phyloP scores from a whole-genome alignment of 2,797 vertebrate species.

The Dromococcyx pavoninus region DNA sequence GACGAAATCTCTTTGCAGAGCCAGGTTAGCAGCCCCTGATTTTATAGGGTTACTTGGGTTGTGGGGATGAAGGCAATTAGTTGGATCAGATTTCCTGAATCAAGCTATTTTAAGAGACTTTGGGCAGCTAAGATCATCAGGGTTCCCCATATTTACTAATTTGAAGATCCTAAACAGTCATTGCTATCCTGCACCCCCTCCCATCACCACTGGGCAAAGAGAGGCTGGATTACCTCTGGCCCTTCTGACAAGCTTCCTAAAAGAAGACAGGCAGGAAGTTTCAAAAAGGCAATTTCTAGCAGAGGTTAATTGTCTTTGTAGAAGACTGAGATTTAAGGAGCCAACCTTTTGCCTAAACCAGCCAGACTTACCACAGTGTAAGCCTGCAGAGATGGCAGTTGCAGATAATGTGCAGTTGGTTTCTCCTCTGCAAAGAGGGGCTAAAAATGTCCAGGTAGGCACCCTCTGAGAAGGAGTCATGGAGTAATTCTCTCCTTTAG shows the following conservation, averaged over 20 bases:
- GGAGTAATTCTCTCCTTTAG: background rate
- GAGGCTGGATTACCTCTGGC: background rate
- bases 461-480: background rate
- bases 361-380: background rate
- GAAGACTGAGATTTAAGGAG: background rate
- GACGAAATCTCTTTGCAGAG: background rate
- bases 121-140: background rate
- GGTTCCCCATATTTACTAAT: background rate
- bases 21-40: background rate
- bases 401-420: background rate
- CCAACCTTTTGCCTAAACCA: background rate
- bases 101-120: background rate
- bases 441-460: background rate
- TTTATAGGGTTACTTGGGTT: background rate
- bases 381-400: background rate
- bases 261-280: background rate
- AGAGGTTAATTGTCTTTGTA: background rate
- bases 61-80: background rate
- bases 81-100: background rate
- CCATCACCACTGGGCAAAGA: background rate
- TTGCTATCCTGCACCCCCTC: background rate
- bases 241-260: background rate
- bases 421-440: background rate
- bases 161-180: background rate
- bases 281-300: background rate